A percentile compares a stretch with the other conserved stretches of the same genome.
Evolutionary conservation across 2,113 vertebrate genomes (phyloP).

Genomic region (Cryptotis parvus): DNA sequence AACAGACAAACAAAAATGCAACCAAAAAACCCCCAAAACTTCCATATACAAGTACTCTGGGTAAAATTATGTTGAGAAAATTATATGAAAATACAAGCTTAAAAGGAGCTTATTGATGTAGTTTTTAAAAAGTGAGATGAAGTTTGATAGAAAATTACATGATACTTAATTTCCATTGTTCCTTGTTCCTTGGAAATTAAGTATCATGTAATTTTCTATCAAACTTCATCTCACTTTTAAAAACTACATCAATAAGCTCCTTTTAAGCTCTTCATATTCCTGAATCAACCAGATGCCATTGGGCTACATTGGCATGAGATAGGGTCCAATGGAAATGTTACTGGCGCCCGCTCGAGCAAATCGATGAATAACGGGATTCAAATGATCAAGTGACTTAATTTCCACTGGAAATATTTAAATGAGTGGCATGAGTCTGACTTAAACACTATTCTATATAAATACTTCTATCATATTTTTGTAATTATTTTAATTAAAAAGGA

Average conservation of each 20-base stretch:
- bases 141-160: background rate
- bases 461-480: background rate
- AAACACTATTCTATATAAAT: background rate
- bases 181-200: too few relatives aligned
- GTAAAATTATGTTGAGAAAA: background rate
- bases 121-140: background rate
- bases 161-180: background rate
- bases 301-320: too few relatives aligned
- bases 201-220: background rate
- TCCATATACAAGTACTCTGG: background rate
- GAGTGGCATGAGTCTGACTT: background rate
- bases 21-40: too few relatives aligned
- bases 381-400: too few relatives aligned
- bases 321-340: too few relatives aligned
- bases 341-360: too few relatives aligned
- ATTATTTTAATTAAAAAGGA: constrained; percentile 7
- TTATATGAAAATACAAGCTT: background rate
- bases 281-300: too few relatives aligned
- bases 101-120: background rate
- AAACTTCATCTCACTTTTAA: background rate
- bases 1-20: too few relatives aligned
- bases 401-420: background rate
- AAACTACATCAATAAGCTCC: background rate
- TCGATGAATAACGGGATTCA: too few relatives aligned
- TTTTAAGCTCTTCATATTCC: too few relatives aligned